phyloP scores from a whole-genome alignment of 2,797 vertebrate species.

The Scarus forsteni region DNA sequence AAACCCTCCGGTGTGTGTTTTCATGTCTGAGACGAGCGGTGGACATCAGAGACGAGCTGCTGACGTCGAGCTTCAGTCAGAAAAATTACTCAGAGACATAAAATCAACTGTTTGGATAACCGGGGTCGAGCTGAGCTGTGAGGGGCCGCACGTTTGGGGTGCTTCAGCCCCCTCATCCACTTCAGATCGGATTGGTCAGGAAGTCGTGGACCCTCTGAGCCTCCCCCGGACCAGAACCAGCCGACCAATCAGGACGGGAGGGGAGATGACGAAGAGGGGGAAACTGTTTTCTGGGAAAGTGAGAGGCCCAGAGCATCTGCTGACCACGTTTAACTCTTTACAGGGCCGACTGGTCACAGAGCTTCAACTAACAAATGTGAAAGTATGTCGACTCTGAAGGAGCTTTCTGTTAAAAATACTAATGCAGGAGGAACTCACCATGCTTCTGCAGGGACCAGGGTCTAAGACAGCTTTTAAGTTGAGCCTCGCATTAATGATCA shows the following conservation, averaged over 20 bases:
- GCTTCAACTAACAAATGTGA: background rate
- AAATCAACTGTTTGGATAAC: conserved; percentile 15
- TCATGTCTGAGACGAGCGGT: background rate
- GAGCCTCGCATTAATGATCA: no score
- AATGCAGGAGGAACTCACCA: background rate
- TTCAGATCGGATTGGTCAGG: conserved; percentile 7
- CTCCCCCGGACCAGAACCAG: background rate
- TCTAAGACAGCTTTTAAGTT: background rate
- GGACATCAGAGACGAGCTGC: background rate
- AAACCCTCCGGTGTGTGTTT: conserved; percentile 6
- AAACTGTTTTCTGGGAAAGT: background rate
- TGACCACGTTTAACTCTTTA: conserved; percentile 13
- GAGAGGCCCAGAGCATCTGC: background rate
- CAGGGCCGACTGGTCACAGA: background rate
- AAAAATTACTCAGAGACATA: conserved; percentile 34
- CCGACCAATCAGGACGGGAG: conserved; percentile 14
- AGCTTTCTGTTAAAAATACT: background rate
- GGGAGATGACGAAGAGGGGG: conserved; percentile 9
- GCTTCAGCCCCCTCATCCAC: background rate
- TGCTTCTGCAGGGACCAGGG: background rate
- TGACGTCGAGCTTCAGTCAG: conserved; percentile 7
- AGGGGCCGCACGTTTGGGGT: conserved; percentile 9
- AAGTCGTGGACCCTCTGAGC: background rate
- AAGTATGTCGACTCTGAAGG: background rate
- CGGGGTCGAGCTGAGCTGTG: background rate